Percentiles rank a stretch among this genome's conserved stretches.
phyloP scores from a whole-genome alignment of 2,113 vertebrate species.

The Gobio gobio region DNA sequence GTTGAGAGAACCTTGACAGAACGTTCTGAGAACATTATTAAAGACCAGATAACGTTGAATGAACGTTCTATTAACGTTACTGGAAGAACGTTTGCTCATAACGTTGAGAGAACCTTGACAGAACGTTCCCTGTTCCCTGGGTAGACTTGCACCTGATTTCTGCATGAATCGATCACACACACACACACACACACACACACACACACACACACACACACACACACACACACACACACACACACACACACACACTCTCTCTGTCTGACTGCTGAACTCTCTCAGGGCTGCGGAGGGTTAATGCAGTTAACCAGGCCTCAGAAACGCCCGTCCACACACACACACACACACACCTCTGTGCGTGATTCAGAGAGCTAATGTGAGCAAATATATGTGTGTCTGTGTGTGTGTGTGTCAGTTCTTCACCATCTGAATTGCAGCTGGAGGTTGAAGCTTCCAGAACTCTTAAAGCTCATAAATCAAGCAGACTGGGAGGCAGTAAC shows the following conservation, averaged over 20 bases:
- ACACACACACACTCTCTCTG: not conserved
- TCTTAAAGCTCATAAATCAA: constrained; percentile 28
- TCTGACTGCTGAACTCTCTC: not conserved
- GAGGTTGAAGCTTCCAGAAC: not conserved
- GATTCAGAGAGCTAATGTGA: not conserved
- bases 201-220: too few relatives aligned
- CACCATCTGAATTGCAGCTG: constrained; percentile 22
- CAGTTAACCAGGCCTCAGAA: not conserved
- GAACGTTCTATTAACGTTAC: too few relatives aligned
- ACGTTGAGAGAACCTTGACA: too few relatives aligned
- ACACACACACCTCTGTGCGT: not conserved
- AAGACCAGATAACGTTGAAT: too few relatives aligned
- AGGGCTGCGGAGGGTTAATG: not conserved
- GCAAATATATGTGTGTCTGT: not conserved
- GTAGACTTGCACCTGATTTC: not conserved
- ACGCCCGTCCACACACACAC: not conserved
- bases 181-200: too few relatives aligned
- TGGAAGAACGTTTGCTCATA: too few relatives aligned
- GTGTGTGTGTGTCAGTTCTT: not conserved
- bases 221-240: too few relatives aligned
- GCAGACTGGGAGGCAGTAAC: not conserved
- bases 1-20: too few relatives aligned
- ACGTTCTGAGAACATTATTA: too few relatives aligned
- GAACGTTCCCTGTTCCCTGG: not conserved
- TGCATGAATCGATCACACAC: not conserved